Percentiles rank a stretch among this genome's conserved stretches.
phyloP scores from a whole-genome alignment of 2,797 vertebrate genomes.

The Macrochelys suwanniensis region DNA sequence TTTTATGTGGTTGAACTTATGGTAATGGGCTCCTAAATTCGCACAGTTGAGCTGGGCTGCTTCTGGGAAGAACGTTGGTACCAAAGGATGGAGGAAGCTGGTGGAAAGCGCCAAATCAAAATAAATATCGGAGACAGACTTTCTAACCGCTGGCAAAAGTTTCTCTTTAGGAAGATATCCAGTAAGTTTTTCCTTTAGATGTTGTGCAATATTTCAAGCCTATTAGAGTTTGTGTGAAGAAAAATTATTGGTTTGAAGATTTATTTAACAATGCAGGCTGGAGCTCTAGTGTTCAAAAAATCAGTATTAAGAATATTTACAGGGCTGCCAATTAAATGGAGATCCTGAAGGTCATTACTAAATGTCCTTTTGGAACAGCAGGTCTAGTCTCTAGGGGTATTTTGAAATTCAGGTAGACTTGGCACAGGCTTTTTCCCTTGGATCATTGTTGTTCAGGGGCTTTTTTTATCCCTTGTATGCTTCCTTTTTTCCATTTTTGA shows the following conservation, averaged over 20 bases:
- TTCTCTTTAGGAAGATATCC: neutral
- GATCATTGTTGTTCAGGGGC: neutral
- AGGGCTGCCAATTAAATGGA: neutral
- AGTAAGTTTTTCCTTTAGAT: neutral
- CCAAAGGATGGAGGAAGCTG: fast-evolving
- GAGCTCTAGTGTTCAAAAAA: neutral
- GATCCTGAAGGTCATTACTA: neutral
- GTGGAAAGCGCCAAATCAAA: neutral
- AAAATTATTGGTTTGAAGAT: neutral
- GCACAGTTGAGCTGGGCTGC: neutral
- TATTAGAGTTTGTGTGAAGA: neutral
- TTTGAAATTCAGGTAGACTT: neutral
- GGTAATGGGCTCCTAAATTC: neutral
- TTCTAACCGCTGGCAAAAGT: neutral
- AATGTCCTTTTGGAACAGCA: neutral
- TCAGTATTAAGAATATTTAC: neutral
- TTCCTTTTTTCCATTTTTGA: neutral
- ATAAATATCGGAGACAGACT: neutral
- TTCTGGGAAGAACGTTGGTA: neutral
- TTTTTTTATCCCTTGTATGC: neutral
- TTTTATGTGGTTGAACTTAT: neutral
- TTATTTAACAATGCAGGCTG: neutral
- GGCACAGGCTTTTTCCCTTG: neutral
- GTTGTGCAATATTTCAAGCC: neutral
- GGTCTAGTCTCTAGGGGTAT: neutral